Evolutionary conservation across 2,888 invertebrate species (phyloP), one percentile per base, ranked within the genome.

Genomic region (Chrysina gloriosa): DNA sequence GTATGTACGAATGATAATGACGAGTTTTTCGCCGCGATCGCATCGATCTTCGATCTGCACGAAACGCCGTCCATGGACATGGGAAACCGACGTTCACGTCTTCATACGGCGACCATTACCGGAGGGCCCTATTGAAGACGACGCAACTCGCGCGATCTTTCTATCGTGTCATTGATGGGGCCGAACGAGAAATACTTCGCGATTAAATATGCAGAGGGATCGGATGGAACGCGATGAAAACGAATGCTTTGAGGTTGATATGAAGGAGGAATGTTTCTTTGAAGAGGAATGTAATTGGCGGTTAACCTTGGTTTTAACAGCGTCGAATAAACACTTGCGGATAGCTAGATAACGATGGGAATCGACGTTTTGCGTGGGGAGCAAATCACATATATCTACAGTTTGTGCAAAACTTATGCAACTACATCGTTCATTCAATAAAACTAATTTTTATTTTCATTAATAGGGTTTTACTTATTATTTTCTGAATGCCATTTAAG

Each of bases 41-140:
- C 36, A 36, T 36, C n/a, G 36, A 36, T 11, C 14, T 36, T 36
- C 36, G 72, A 75, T 74, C 71, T 72, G 72, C 73, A 73, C 72
- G 72, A 74, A 73, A 71, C 69, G 16, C 21, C 7, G 45, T 9
- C 45, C 45, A 19, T 21, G 7, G n/a, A n/a, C 21, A 16, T 36
- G 65, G 61, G 61, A 47, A 29, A 56, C 23, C 16, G 6, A 36
- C 36, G 39, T 56, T 39, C 39, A 39, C 27, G 39, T 39, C 25
- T 39, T 58, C 39, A 58, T 52, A 52, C 31, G 29, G 7, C 14
- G 52, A 16, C 21, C 16, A 16, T 11, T 11, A n/a, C n/a, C n/a
- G n/a, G n/a, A n/a, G n/a, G n/a, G n/a, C n/a, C n/a, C n/a, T n/a
- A 34, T 11, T 34, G 34, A 11, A 34, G 34, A 7, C 34, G 11